Evolutionary conservation across 2,888 invertebrate species (phyloP), one percentile per base, ranked within the genome.

Genomic region (Globia sparganii): DNA sequence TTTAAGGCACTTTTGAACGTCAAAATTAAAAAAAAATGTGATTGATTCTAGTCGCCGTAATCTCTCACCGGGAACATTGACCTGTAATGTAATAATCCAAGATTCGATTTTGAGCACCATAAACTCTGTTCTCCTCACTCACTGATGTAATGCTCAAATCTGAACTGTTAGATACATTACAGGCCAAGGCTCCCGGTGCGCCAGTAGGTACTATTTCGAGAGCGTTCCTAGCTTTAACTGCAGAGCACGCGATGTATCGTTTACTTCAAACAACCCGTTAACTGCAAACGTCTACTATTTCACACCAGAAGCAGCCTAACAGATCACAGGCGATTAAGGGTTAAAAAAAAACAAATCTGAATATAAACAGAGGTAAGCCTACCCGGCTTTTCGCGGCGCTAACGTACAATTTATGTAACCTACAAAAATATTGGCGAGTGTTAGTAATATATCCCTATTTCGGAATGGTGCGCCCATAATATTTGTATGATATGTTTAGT

Each of bases 401-500:
- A 78, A 82, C 72, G 73, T 81, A 85, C 59, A 71, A 71, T 81
- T 77, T 81, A 81, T 85, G 67, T 83, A 65, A 68, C 83, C 83
- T 77, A 82, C 91, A 88, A 89, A 90, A 86, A 89, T 89, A 91
- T 91, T 92, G 79, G 79, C 70, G 64, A 78, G 53, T 40, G 49
- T 73, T 68, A 71, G 84, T 78, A 73, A 86, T 92, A 92, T 91
- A 92, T 92, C 89, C 88, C 88, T 90, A 92, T 93, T 91, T 92
- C 91, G 91, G 87, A 87, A 83, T 90, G 88, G 88, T 77, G 85
- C 88, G 86, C 89, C 90, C 91, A 87, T 89, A 91, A 93, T 91
- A 91, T 91, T 90, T 91, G 89, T 92, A 91, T 93, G 93, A 94
- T 91, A 90, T 92, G 92, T 93, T 94, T 92, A 92, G 92, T 94